Evolutionary conservation across 1,140 invertebrate genomes (phyloP).

Genomic region (Amyelois transitella): DNA sequence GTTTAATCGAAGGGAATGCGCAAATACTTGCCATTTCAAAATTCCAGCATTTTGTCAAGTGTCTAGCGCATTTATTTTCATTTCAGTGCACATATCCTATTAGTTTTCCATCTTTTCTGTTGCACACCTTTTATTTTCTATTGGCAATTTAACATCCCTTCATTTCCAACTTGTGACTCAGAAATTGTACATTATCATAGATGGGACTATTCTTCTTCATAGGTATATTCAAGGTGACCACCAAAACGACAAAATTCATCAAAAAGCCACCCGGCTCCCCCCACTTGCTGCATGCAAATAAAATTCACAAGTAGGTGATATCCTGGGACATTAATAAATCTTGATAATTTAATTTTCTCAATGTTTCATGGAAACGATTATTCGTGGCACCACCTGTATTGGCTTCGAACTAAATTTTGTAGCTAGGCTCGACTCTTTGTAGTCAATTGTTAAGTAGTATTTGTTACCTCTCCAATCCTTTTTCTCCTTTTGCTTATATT

Average conservation of each 20-base stretch:
- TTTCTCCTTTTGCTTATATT: conserved; percentile 18
- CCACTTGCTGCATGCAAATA: conserved; percentile 68
- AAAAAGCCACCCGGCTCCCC: conserved; percentile 63
- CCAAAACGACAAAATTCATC: conserved; percentile 60
- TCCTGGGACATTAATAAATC: conserved; percentile 31
- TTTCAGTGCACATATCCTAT: background rate
- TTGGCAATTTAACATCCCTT: background rate
- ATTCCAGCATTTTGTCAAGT: background rate
- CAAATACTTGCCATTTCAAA: too few species aligned
- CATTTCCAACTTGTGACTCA: conserved; percentile 1
- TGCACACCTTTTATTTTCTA: background rate
- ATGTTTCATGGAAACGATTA: conserved; percentile 18
- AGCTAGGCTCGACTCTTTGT: conserved; percentile 35
- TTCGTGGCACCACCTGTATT: conserved; percentile 28
- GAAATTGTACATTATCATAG: conserved; percentile 1
- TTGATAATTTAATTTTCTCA: conserved; percentile 24
- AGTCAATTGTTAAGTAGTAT: conserved; percentile 12
- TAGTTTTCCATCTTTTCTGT: background rate
- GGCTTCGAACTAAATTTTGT: conserved; percentile 30
- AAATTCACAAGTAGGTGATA: conserved; percentile 63
- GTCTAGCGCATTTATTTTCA: background rate
- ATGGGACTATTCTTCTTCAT: conserved; percentile 45
- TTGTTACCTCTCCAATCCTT: background rate
- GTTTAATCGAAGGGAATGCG: too few species aligned
- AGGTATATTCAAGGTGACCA: conserved; percentile 66